Evolutionary conservation across 2,888 invertebrate species (phyloP).

Genomic region (Ophion ellenae): DNA sequence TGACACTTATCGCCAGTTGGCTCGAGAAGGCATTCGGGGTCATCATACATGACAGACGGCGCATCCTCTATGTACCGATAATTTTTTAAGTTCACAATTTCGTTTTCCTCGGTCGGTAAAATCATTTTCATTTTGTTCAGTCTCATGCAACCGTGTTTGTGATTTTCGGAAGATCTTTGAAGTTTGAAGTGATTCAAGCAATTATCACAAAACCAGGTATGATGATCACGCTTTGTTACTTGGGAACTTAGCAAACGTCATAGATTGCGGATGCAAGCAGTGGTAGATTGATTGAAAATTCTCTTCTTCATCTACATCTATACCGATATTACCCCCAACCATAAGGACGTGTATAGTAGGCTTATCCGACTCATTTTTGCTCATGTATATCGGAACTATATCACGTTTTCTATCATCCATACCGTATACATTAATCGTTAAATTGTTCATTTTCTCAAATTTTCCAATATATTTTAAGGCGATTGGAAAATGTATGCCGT

Average conservation of each 20-base stretch:
- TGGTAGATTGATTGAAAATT: slow-evolving; percentile 44
- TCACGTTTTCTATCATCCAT: slow-evolving; percentile 33
- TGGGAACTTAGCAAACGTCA: slow-evolving; percentile 57
- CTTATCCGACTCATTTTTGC: slow-evolving; percentile 46
- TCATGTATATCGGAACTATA: slow-evolving; percentile 62
- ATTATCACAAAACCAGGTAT: slow-evolving; percentile 47
- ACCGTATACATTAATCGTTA: slow-evolving; percentile 66
- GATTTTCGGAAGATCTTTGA: slow-evolving; percentile 44
- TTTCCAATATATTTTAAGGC: not conserved
- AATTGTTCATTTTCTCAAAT: slow-evolving; percentile 57
- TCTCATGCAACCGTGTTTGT: slow-evolving; percentile 35
- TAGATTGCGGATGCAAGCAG: slow-evolving; percentile 57
- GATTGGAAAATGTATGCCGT: slow-evolving; percentile 41
- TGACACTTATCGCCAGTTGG: not conserved
- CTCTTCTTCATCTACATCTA: slow-evolving; percentile 35
- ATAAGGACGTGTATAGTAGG: slow-evolving; percentile 26
- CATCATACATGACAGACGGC: slow-evolving; percentile 16
- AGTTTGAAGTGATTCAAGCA: slow-evolving; percentile 47
- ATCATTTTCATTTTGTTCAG: slow-evolving; percentile 48
- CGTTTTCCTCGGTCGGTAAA: slow-evolving; percentile 36
- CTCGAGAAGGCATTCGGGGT: slow-evolving; percentile 25
- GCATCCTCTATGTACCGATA: slow-evolving; percentile 14
- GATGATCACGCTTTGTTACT: slow-evolving; percentile 16
- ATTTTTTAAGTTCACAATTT: slow-evolving; percentile 27
- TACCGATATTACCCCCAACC: slow-evolving; percentile 25